A percentile compares a stretch with the other conserved stretches of the same genome.
These are phyloP conservation scores for Eristalis tenax DNA, from an alignment of 2,888 invertebrate genomes.

Conservation along the genomic window DNA sequence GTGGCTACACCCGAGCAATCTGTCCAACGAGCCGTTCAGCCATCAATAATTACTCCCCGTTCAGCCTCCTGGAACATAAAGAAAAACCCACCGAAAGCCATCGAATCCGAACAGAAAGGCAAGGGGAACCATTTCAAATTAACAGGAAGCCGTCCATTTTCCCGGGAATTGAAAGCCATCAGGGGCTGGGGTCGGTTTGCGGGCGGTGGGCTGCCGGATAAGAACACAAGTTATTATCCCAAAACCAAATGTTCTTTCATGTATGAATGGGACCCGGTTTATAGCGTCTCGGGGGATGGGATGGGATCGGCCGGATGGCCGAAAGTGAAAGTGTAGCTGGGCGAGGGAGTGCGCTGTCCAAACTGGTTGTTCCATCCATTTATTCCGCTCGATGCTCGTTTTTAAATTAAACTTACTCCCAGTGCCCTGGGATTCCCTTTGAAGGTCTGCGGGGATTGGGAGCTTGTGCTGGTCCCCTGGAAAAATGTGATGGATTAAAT, in stretches of 20 bases:
- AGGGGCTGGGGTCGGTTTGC: not conserved
- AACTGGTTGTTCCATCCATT: slow-evolving; percentile 7
- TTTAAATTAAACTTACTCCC: slow-evolving; percentile 36
- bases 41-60: not conserved
- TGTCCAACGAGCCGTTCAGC: not conserved
- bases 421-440: slow-evolving; percentile 18
- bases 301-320: not conserved
- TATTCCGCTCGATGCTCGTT: slow-evolving; percentile 17
- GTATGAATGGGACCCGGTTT: slow-evolving; percentile 32
- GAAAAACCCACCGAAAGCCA: not conserved
- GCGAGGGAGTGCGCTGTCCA: slow-evolving; percentile 6
- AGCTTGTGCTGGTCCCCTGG: no score
- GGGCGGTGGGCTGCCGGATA: not conserved
- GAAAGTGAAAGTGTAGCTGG: slow-evolving; percentile 24
- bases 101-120: not conserved
- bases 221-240: slow-evolving; percentile 39
- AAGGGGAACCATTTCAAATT: slow-evolving; percentile 25
- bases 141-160: slow-evolving; percentile 29
- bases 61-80: not conserved
- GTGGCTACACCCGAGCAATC: not conserved
- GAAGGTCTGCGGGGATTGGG: slow-evolving; percentile 7
- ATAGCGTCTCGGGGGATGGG: not conserved
- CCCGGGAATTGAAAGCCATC: slow-evolving; percentile 24
- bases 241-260: slow-evolving; percentile 41
- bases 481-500: slow-evolving; percentile 46